Evolutionary conservation across 2,888 invertebrate genomes (phyloP).

Genomic region (Plebejus melissa): DNA sequence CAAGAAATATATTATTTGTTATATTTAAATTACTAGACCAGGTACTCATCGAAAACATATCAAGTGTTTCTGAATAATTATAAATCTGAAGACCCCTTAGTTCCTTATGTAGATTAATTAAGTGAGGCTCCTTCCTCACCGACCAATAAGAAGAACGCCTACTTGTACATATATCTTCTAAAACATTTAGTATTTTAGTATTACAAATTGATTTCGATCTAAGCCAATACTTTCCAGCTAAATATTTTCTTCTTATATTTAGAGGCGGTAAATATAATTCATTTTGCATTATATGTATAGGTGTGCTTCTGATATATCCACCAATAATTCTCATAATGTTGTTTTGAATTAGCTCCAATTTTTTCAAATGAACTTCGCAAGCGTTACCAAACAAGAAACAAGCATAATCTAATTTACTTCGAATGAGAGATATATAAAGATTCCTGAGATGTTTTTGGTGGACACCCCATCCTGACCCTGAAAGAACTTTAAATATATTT

Average conservation of each 20-base stretch:
- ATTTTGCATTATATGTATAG: too few species aligned
- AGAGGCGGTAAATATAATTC: too few species aligned
- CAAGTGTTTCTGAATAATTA: too few species aligned
- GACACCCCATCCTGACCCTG: slow-evolving; percentile 34
- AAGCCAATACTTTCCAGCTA: not conserved
- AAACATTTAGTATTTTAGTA: not conserved
- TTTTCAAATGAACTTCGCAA: not conserved
- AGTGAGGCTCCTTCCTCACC: not conserved
- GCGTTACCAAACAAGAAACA: slow-evolving; percentile 31
- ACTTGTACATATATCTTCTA: not conserved
- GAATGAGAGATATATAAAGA: slow-evolving; percentile 30
- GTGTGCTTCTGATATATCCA: too few species aligned
- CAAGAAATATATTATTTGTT: too few species aligned
- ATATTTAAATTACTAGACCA: too few species aligned
- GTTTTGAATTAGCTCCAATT: too few species aligned
- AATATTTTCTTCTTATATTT: too few species aligned
- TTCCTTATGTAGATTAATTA: not conserved
- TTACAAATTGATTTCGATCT: not conserved
- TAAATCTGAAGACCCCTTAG: too few species aligned
- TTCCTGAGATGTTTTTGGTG: slow-evolving; percentile 31
- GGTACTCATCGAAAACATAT: too few species aligned
- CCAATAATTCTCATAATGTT: too few species aligned
- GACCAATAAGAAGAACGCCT: not conserved
- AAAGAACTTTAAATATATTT: slow-evolving; percentile 32
- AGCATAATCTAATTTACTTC: slow-evolving; percentile 31